These are phyloP conservation scores for Parnassius mnemosyne DNA, from an alignment of 2,888 invertebrate species.

Conservation along the genomic window DNA sequence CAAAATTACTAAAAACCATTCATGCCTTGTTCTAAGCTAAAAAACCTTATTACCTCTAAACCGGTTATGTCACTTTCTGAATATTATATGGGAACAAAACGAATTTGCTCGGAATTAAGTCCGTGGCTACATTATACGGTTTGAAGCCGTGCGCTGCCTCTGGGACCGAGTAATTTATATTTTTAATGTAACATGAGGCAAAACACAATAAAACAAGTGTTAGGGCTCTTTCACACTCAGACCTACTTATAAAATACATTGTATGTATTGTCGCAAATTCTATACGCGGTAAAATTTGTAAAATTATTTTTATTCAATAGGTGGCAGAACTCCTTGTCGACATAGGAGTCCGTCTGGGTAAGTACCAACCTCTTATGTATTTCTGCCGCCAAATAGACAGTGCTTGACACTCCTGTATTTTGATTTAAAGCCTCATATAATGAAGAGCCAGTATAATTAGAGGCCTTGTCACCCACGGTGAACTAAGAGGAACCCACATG, in stretches of 20 bases:
- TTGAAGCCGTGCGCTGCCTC: constrained; percentile 27
- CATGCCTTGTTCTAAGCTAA: constrained; percentile 26
- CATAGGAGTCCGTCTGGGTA: no score
- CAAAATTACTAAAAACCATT: constrained; percentile 38
- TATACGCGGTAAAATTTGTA: no score
- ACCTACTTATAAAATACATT: background rate
- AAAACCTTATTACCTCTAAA: constrained; percentile 22
- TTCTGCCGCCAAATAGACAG: no score
- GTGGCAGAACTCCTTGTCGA: no score
- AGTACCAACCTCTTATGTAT: no score
- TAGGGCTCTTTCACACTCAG: constrained; percentile 9
- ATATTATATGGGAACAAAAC: constrained; percentile 32
- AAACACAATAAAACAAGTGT: constrained; percentile 26
- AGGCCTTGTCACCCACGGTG: no score
- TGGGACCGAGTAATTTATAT: constrained; percentile 42
- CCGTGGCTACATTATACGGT: constrained; percentile 21
- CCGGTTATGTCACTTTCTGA: constrained; percentile 25
- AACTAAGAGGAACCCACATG: no score
- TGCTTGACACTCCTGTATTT: no score
- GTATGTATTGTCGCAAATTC: no score
- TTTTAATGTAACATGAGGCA: constrained; percentile 30
- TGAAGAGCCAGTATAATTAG: no score
- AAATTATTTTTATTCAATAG: no score
- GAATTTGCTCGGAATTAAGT: constrained; percentile 34
- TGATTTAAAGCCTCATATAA: no score